Evolutionary conservation across 2,888 invertebrate genomes (phyloP).

Genomic region (Orchesella flavescens): DNA sequence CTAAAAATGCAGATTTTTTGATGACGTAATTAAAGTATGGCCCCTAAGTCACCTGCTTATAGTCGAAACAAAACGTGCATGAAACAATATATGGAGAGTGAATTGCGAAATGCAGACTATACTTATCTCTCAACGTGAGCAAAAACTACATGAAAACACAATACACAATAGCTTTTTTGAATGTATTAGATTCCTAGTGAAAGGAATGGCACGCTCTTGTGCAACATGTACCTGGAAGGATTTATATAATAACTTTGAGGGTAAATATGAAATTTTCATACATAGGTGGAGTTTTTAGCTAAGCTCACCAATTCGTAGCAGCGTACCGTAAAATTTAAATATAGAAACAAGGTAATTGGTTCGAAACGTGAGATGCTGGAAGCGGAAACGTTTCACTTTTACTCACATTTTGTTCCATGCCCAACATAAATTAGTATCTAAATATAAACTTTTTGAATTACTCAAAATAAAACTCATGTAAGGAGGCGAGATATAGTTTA

Average conservation of each 20-base stretch:
- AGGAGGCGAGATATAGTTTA: too few relatives aligned
- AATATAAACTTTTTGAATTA: too few relatives aligned
- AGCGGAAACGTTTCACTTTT: too few relatives aligned
- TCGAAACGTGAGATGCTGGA: too few relatives aligned
- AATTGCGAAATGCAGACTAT: background rate
- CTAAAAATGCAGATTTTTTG: too few relatives aligned
- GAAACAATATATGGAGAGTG: background rate
- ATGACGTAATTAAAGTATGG: too few relatives aligned
- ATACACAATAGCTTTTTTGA: background rate
- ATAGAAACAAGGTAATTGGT: too few relatives aligned
- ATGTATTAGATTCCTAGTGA: too few relatives aligned
- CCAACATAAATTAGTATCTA: too few relatives aligned
- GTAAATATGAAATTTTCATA: background rate
- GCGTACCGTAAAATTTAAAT: too few relatives aligned
- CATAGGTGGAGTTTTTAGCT: background rate
- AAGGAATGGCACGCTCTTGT: background rate
- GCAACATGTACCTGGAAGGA: background rate
- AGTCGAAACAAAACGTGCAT: conserved; percentile 50
- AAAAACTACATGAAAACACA: background rate
- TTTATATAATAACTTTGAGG: background rate
- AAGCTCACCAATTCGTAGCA: background rate
- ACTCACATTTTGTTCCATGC: too few relatives aligned
- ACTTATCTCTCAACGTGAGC: background rate
- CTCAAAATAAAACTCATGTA: too few relatives aligned
- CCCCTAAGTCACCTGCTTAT: conserved; percentile 61